These are phyloP conservation scores for Myotis brandtii DNA, from an alignment of 2,113 vertebrate genomes.

Conservation along the genomic window DNA sequence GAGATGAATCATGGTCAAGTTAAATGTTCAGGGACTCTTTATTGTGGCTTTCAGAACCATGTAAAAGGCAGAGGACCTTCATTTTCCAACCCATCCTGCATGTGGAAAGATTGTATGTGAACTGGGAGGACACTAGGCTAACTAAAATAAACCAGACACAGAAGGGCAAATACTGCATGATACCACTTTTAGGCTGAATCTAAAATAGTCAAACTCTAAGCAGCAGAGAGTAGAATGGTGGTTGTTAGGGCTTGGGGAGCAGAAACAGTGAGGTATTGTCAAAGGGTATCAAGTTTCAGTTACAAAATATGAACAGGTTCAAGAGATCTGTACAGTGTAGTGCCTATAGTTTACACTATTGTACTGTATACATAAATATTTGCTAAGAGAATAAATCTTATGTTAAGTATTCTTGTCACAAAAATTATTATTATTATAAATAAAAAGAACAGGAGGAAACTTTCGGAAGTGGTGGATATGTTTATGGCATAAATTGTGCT, in stretches of 20 bases:
- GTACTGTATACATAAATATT: not conserved
- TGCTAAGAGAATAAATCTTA: not conserved
- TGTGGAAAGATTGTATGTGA: not conserved
- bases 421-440: not conserved
- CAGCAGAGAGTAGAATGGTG: not conserved
- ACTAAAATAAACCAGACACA: conserved; percentile 11
- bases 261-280: not conserved
- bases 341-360: not conserved
- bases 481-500: not conserved
- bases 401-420: not conserved
- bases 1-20: not conserved
- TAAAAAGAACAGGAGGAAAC: not conserved
- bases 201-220: not conserved
- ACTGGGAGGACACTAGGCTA: not conserved
- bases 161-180: not conserved
- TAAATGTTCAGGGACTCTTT: not conserved
- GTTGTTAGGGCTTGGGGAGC: no score
- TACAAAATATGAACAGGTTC: not conserved
- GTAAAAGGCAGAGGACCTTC: not conserved
- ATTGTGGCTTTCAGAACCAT: not conserved
- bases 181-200: not conserved
- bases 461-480: not conserved
- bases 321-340: not conserved
- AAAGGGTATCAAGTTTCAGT: not conserved
- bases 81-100: conserved; percentile 22